These are phyloP conservation scores for Danionella cerebrum DNA, from an alignment of 2,113 vertebrate genomes.

Conservation along the genomic window DNA sequence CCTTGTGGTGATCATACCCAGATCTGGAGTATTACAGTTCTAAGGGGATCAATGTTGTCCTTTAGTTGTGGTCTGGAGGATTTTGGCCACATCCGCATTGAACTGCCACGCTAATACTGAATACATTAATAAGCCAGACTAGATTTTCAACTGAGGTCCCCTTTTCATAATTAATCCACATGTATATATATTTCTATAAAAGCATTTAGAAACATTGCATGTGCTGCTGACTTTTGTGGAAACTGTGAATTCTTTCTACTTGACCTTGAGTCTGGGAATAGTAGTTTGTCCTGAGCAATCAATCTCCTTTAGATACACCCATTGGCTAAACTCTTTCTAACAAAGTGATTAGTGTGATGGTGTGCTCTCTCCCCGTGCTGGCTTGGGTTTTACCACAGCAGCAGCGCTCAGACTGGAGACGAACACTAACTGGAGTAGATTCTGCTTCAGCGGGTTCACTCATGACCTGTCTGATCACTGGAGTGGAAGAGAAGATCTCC, in stretches of 20 bases:
- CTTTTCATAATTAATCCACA: too few relatives aligned
- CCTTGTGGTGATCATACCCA: too few relatives aligned
- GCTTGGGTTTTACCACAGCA: background rate
- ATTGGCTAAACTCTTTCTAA: background rate
- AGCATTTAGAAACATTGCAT: background rate
- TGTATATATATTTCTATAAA: background rate
- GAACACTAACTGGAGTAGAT: constrained; percentile 5
- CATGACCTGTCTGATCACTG: background rate
- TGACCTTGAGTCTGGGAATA: constrained; percentile 4
- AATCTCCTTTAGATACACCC: background rate
- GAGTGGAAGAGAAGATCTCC: constrained; percentile 16
- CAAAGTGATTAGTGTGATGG: background rate
- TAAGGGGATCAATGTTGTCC: too few relatives aligned
- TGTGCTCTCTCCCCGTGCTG: background rate
- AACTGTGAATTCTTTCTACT: too few relatives aligned
- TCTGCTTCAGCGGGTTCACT: constrained; percentile 9
- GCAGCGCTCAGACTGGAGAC: background rate
- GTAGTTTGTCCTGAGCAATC: background rate
- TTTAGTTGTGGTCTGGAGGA: too few relatives aligned
- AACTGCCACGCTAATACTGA: too few relatives aligned
- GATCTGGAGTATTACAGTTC: too few relatives aligned
- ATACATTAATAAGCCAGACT: too few relatives aligned
- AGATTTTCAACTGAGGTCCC: too few relatives aligned
- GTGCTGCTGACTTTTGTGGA: too few relatives aligned
- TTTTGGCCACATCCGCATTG: too few relatives aligned